Base-by-base conservation (phyloP, 2,113 vertebrate genomes). In the Riparia riparia region DNA sequence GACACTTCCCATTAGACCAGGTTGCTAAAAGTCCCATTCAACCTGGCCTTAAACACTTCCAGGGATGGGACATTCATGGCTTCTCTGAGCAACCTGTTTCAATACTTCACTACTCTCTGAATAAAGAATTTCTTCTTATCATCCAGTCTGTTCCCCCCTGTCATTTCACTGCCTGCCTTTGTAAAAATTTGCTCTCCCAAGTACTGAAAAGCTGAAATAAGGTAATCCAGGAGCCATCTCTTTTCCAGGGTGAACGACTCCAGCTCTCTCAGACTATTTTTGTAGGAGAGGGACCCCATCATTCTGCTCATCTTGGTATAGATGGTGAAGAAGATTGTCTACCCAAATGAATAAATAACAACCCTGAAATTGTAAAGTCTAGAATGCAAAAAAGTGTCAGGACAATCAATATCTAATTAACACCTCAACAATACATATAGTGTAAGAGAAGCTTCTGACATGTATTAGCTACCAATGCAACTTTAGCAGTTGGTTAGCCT, bases 391-490 rank as follows among this genome's bases (percentile, higher is more conserved):
- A 70, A 82, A 80, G 10, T 42, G 15, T 57, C 42, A 65, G 49
- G 31, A 80, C 14, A 86, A 95, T 88, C 79, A 73, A 90, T 94
- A 95, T 71, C 89, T 85, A 89, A 95, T 91, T 95, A 95, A 85
- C 64, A 44, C 9, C 11, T 86, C 19, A 73, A 54, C 41, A 65
- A 66, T n/a, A 61, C 45, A 41, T 42, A 32, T 1, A 85, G 42
- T 25, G 1, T 56, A 63, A 72, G 31, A 93, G 66, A 93, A 80
- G 10, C 17, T 87, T 89, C 70, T 64, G 34, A n/a, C 53, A 44
- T 0, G 0, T 65, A 20, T 50, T 91, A 88, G 10, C 37, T 63
- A 68, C 47, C 29, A 41, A 16, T 41, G 7, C 11, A 85, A 28
- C 7, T 54, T 88, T 19, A 85, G 45, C 12, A 77, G 22, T 54